These are phyloP conservation scores for Lucinisca nassula DNA, from an alignment of 2,888 invertebrate genomes.

Conservation along the genomic window DNA sequence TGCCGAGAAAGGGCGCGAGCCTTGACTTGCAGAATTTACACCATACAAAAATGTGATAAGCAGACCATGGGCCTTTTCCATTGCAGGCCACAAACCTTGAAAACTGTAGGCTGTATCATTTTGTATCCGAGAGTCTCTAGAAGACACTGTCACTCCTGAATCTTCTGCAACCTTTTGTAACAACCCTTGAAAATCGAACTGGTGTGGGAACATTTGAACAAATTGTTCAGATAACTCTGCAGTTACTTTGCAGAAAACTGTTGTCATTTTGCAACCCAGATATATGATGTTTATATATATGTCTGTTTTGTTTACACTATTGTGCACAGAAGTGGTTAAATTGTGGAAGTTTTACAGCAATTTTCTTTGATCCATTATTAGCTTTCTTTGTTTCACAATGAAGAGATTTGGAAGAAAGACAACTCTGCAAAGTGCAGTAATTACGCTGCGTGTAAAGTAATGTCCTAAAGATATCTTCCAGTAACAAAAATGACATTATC, in stretches of 20 bases:
- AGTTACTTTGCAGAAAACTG: constrained; percentile 70
- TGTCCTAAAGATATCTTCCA: background rate
- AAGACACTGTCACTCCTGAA: constrained; percentile 64
- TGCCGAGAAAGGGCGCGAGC: constrained; percentile 51
- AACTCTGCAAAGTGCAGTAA: background rate
- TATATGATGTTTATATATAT: background rate
- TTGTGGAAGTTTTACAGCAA: constrained; percentile 59
- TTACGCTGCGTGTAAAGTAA: constrained; percentile 27
- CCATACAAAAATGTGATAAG: constrained; percentile 70
- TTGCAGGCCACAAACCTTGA: constrained; percentile 73
- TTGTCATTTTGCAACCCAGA: constrained; percentile 53
- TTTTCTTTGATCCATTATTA: background rate
- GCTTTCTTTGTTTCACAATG: background rate
- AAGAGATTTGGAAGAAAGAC: constrained; percentile 6
- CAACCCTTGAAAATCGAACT: constrained; percentile 74
- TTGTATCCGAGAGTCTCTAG: background rate
- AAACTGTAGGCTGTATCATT: constrained; percentile 25
- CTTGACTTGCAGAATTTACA: constrained; percentile 17
- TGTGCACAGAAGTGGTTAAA: background rate
- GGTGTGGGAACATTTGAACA: constrained; percentile 67
- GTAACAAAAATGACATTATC: background rate
- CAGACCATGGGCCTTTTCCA: constrained; percentile 71
- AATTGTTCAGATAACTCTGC: constrained; percentile 73
- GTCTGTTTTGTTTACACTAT: background rate
- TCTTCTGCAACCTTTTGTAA: constrained; percentile 72